These are phyloP conservation scores for Meda fulgida DNA, from an alignment of 2,797 vertebrate genomes.

Conservation along the genomic window DNA sequence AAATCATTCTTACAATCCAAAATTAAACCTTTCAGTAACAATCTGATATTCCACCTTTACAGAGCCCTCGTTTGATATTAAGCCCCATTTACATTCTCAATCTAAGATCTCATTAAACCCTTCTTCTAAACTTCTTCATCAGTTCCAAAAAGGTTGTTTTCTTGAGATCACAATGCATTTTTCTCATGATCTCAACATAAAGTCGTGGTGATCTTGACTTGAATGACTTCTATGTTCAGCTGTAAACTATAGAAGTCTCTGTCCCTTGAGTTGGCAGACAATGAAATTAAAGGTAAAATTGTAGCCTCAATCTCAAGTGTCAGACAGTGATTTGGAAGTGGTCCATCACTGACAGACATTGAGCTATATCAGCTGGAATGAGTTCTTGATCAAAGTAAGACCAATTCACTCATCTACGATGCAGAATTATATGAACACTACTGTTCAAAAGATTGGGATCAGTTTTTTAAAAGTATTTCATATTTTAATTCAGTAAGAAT, in stretches of 20 bases:
- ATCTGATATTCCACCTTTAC: conserved; percentile 25
- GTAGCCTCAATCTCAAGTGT: conserved; percentile 7
- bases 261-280: neutral
- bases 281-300: conserved; percentile 11
- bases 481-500: neutral
- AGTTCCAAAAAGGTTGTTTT: neutral
- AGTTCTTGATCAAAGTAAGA: neutral
- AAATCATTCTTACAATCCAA: conserved; percentile 15
- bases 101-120: neutral
- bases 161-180: neutral
- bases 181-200: neutral
- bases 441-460: neutral
- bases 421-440: neutral
- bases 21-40: conserved; percentile 39
- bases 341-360: conserved; percentile 26
- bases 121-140: neutral
- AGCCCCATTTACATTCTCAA: neutral
- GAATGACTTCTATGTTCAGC: neutral
- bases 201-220: neutral
- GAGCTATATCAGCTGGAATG: neutral
- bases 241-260: neutral
- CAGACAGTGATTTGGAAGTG: conserved; percentile 14
- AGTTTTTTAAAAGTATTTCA: neutral
- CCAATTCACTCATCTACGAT: neutral
- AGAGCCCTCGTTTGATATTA: conserved; percentile 27